Conservation (phyloP, 2,888 invertebrate genomes). For the Nezara viridula region DNA sequence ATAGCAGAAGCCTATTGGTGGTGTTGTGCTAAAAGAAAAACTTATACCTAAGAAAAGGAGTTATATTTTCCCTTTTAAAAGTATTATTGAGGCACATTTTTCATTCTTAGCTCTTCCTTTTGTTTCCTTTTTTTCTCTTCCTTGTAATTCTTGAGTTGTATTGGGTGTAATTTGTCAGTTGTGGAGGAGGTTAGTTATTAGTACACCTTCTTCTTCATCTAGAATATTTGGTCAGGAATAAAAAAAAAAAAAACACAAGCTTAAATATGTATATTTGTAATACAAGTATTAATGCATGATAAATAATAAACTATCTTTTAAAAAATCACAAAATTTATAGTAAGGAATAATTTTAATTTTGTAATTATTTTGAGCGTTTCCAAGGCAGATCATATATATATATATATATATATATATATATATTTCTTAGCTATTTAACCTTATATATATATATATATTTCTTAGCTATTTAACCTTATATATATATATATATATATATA, state of each 20-base stretch:
- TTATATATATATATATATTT: no score
- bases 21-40: neutral
- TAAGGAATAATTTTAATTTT: no score
- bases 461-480: no score
- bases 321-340: no score
- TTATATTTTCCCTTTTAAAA: neutral
- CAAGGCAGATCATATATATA: no score
- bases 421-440: no score
- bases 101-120: neutral
- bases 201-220: neutral
- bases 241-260: neutral
- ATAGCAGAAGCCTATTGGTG: neutral
- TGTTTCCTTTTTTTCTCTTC: neutral
- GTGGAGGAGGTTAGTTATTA: neutral
- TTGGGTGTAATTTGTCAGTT: slow-evolving; percentile 1
- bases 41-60: neutral
- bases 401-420: no score
- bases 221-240: neutral
- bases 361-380: no score
- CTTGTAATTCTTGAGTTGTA: neutral
- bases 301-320: no score
- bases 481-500: no score
- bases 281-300: no score
- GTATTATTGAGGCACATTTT: neutral
- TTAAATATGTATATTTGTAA: no score